A percentile compares a stretch with the other conserved stretches of the same genome.
Conservation (phyloP, 2,888 invertebrate genomes). For the Salticus scenicus region DNA sequence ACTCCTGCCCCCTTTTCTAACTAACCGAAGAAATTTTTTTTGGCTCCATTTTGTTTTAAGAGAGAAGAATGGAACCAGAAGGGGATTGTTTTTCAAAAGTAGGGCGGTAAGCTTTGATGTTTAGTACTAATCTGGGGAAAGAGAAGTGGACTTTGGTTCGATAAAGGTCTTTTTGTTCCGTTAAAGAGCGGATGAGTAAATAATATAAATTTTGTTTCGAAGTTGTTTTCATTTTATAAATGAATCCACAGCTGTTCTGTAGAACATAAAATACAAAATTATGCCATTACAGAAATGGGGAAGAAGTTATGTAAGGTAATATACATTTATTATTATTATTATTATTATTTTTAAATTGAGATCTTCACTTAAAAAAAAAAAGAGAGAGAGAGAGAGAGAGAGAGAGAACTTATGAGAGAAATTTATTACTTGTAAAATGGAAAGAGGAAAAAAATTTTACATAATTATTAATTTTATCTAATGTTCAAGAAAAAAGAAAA, state of each 20-base stretch:
- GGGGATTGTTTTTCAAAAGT: conserved; percentile 23
- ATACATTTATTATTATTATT: too few relatives aligned
- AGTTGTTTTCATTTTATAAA: not conserved
- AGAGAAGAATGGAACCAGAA: not conserved
- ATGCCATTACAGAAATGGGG: too few relatives aligned
- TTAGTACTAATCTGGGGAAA: not conserved
- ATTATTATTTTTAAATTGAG: too few relatives aligned
- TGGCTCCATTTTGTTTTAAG: conserved; percentile 3
- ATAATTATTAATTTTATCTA: too few relatives aligned
- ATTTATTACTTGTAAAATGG: too few relatives aligned
- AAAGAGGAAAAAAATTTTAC: too few relatives aligned
- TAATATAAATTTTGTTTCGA: not conserved
- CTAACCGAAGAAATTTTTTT: not conserved
- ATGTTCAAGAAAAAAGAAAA: too few relatives aligned
- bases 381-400: too few relatives aligned
- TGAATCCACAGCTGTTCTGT: not conserved
- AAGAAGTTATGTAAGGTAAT: too few relatives aligned
- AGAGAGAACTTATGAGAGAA: too few relatives aligned
- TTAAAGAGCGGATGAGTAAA: not conserved
- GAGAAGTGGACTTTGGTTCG: not conserved
- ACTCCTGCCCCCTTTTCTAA: not conserved
- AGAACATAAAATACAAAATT: too few relatives aligned
- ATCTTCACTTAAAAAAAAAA: too few relatives aligned
- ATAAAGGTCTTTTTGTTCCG: not conserved
- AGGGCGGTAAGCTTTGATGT: conserved; percentile 44